These are phyloP conservation scores for Drosophila micromelanica DNA, from an alignment of 1,140 invertebrate genomes.

Conservation along the genomic window DNA sequence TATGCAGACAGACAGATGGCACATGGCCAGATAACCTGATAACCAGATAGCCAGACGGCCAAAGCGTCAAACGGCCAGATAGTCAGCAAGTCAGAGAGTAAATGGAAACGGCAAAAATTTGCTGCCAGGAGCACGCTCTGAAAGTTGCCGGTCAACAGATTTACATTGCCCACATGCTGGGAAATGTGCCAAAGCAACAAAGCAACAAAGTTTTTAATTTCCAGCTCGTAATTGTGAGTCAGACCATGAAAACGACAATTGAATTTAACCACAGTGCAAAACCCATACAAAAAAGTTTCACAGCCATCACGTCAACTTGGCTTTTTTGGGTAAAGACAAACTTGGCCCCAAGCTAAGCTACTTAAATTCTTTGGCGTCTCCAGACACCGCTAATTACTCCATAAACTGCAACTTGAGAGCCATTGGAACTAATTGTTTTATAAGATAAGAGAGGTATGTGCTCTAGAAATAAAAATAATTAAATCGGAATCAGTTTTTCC, in stretches of 20 bases:
- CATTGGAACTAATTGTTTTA: background rate
- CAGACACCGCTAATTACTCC: constrained; percentile 14
- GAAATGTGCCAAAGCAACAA: constrained; percentile 19
- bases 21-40: background rate
- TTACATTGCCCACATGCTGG: constrained; percentile 35
- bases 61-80: background rate
- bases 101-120: background rate
- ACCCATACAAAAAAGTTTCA: constrained; percentile 5
- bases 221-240: constrained; percentile 33
- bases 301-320: background rate
- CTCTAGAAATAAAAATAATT: background rate
- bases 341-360: background rate
- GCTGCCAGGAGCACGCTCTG: constrained; percentile 14
- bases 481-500: no score
- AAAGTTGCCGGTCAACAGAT: constrained; percentile 25
- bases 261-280: constrained; percentile 22
- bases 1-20: constrained; percentile 8
- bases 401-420: background rate
- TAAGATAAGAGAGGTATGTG: background rate
- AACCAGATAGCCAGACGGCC: background rate
- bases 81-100: background rate
- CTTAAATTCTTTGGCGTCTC: background rate
- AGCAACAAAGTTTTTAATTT: constrained; percentile 46
- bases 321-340: background rate
- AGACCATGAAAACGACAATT: constrained; percentile 40